Evolutionary conservation across 2,888 invertebrate genomes (phyloP).

Genomic region (Xestia xanthographa): DNA sequence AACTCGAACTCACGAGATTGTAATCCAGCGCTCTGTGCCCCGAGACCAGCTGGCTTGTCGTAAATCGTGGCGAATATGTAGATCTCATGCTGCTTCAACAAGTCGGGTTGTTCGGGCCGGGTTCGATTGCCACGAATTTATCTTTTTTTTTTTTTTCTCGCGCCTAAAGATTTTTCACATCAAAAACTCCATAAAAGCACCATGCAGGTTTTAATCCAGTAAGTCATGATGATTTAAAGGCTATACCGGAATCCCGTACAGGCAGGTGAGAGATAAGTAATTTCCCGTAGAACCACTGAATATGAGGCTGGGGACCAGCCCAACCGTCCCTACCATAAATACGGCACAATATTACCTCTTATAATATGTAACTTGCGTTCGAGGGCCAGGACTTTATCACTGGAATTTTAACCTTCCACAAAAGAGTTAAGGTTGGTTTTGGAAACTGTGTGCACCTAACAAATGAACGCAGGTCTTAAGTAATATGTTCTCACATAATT

Average conservation of each 20-base stretch:
- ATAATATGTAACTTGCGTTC: conserved; percentile 62
- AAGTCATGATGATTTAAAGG: conserved; percentile 64
- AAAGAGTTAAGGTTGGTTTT: conserved; percentile 26
- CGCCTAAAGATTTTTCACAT: too few relatives aligned
- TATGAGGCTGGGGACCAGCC: conserved; percentile 77
- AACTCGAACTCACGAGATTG: too few relatives aligned
- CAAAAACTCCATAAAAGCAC: neutral
- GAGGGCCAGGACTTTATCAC: neutral
- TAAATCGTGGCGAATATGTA: too few relatives aligned
- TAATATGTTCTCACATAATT: conserved; percentile 68
- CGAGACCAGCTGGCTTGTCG: too few relatives aligned
- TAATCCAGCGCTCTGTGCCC: too few relatives aligned
- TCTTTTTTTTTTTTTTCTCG: too few relatives aligned
- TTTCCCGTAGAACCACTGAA: conserved; percentile 77
- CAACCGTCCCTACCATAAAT: conserved; percentile 75
- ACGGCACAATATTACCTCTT: conserved; percentile 71
- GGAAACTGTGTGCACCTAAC: conserved; percentile 3
- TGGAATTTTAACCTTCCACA: conserved; percentile 9
- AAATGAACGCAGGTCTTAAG: conserved; percentile 66
- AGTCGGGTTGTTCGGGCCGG: too few relatives aligned
- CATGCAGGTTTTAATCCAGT: conserved; percentile 45
- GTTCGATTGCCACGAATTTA: too few relatives aligned
- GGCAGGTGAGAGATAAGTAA: conserved; percentile 77
- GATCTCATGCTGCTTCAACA: too few relatives aligned
- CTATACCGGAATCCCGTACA: conserved; percentile 57